A percentile compares a stretch with the other conserved stretches of the same genome.
Evolutionary conservation across 2,888 invertebrate species (phyloP).

Genomic region (Carterocephalus palaemon): DNA sequence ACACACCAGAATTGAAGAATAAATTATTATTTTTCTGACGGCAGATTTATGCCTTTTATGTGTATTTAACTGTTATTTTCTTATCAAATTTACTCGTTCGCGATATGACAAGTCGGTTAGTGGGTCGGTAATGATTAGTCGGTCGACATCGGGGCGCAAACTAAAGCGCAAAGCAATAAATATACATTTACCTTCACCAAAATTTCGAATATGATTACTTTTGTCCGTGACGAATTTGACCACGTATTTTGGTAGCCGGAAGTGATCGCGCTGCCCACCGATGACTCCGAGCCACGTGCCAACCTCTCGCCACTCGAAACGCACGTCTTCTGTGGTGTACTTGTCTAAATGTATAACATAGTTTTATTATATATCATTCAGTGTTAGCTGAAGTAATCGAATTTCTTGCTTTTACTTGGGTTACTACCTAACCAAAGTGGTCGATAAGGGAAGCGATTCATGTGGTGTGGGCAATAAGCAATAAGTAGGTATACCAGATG

Average conservation of each 20-base stretch:
- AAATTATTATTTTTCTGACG: too few relatives aligned
- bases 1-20: too few relatives aligned
- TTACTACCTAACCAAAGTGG: too few relatives aligned
- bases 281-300: constrained; percentile 72
- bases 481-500: too few relatives aligned
- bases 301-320: constrained; percentile 81
- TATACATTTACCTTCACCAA: constrained; percentile 81
- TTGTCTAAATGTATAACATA: constrained; percentile 65
- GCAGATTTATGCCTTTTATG: too few relatives aligned
- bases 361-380: constrained; percentile 16
- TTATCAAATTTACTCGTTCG: neutral
- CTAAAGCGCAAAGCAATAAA: constrained; percentile 74
- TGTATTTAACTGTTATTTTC: too few relatives aligned
- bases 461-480: too few relatives aligned
- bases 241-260: constrained; percentile 81
- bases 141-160: constrained; percentile 58
- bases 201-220: constrained; percentile 80
- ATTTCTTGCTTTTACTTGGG: constrained; percentile 9
- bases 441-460: too few relatives aligned
- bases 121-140: constrained; percentile 51
- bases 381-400: neutral
- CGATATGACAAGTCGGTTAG: constrained; percentile 40
- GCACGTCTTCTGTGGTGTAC: constrained; percentile 79
- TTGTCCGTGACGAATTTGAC: constrained; percentile 80
- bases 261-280: constrained; percentile 75